Conservation (phyloP, 2,113 vertebrate species). For the Monarcha castaneiventris region DNA sequence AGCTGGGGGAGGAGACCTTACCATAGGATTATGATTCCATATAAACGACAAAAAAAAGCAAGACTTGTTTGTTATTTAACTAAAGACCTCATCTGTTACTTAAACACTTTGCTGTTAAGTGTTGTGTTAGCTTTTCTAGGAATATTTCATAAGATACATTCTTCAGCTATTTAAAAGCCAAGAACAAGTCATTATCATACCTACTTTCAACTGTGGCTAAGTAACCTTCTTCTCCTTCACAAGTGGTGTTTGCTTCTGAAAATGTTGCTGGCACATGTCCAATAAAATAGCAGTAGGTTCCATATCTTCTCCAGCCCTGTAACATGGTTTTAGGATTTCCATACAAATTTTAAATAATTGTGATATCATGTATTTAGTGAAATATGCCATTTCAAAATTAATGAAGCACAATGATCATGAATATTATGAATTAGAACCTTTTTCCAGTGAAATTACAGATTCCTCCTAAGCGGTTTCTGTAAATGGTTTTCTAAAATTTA, state of each 20-base stretch:
- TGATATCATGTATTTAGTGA: not conserved
- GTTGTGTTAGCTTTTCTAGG: not conserved
- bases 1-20: fast-evolving
- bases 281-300: conserved; percentile 82
- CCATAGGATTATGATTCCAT: not conserved
- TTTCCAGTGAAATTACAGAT: not conserved
- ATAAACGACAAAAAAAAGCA: fast-evolving
- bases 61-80: not conserved
- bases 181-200: conserved; percentile 58
- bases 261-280: conserved; percentile 77
- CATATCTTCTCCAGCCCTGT: conserved; percentile 83
- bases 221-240: conserved; percentile 59
- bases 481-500: not conserved
- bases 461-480: not conserved
- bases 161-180: not conserved
- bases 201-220: conserved; percentile 82
- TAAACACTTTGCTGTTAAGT: not conserved
- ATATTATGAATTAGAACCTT: not conserved
- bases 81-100: not conserved
- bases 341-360: not conserved
- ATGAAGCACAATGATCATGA: not conserved
- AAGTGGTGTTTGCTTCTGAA: conserved; percentile 80
- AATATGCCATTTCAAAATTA: not conserved
- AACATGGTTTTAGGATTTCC: not conserved
- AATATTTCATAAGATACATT: not conserved